phyloP scores from a whole-genome alignment of 2,113 vertebrate species.

The Sylvia atricapilla region DNA sequence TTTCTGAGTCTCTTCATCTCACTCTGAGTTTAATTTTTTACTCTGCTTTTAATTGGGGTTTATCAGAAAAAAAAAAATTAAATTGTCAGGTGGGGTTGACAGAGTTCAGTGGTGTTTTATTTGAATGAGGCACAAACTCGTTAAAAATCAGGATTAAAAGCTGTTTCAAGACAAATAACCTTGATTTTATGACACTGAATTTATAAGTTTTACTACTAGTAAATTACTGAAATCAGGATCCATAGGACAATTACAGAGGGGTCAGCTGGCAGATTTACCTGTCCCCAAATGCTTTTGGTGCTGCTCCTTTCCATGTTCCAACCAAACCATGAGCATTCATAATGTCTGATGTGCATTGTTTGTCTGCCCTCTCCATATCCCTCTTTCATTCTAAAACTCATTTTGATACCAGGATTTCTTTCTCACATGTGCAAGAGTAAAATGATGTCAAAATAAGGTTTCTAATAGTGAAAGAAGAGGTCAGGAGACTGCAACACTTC shows the following conservation, averaged over 20 bases:
- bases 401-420: background rate
- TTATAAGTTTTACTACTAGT: fast-evolving
- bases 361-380: background rate
- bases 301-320: background rate
- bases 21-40: background rate
- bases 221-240: background rate
- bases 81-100: background rate
- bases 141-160: background rate
- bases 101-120: background rate
- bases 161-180: background rate
- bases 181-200: background rate
- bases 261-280: background rate
- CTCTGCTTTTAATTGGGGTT: background rate
- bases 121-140: background rate
- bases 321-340: background rate
- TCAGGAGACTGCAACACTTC: background rate
- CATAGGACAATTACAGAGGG: background rate
- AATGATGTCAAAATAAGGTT: background rate
- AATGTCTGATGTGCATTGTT: background rate
- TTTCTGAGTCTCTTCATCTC: background rate
- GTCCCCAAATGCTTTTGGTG: background rate
- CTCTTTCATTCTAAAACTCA: background rate
- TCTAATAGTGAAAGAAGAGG: background rate
- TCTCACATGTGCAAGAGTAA: background rate
- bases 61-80: background rate